Percentiles rank a stretch among this genome's conserved stretches.
Evolutionary conservation across 2,888 invertebrate genomes (phyloP).

Genomic region (Torymus tubicola): DNA sequence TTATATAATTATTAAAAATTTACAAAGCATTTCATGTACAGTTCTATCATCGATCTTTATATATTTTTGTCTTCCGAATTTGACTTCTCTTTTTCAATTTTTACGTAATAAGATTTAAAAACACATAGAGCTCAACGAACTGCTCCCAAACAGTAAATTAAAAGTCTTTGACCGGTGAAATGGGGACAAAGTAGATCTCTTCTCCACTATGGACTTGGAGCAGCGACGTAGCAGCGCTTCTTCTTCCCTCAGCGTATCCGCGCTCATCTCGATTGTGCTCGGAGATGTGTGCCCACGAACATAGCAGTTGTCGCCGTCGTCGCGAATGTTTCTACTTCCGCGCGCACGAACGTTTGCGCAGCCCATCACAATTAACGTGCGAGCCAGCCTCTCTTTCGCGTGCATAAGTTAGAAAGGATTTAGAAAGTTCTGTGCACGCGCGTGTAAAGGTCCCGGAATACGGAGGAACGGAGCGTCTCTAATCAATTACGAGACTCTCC

Average conservation of each 20-base stretch:
- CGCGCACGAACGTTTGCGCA: neutral
- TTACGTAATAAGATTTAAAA: neutral
- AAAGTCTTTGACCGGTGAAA: neutral
- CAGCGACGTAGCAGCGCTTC: no score
- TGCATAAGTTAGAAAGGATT: conserved; percentile 64
- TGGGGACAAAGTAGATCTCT: neutral
- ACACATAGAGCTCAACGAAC: neutral
- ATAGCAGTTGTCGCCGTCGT: neutral
- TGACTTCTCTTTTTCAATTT: no score
- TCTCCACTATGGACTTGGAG: no score
- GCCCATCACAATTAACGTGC: conserved; percentile 53
- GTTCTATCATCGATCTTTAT: no score
- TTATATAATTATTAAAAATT: no score
- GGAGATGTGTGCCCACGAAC: conserved; percentile 3
- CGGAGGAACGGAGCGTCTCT: conserved; percentile 60
- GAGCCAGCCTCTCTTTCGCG: conserved; percentile 14
- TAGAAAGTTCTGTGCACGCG: conserved; percentile 64
- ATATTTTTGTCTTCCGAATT: no score
- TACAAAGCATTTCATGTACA: no score
- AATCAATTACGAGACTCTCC: conserved; percentile 62
- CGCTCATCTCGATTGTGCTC: conserved; percentile 47
- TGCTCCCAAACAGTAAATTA: neutral
- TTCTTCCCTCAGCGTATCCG: conserved; percentile 9
- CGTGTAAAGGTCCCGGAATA: conserved; percentile 59
- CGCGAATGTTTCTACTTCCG: conserved; percentile 38